These are phyloP conservation scores for Lasioglossum zephyrum DNA, from an alignment of 2,888 invertebrate genomes.

Conservation along the genomic window DNA sequence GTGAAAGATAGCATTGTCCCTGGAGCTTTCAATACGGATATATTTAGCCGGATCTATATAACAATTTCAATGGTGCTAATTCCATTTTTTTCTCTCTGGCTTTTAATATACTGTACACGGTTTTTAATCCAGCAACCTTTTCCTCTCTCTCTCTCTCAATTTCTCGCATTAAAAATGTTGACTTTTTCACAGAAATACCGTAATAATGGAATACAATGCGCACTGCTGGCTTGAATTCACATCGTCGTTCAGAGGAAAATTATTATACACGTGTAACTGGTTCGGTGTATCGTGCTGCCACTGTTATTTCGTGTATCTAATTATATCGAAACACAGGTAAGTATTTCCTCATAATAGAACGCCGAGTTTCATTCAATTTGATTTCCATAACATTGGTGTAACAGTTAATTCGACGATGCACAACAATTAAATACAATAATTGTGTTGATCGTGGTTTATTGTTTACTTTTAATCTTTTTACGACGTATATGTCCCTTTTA, in stretches of 20 bases:
- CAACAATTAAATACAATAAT: background rate
- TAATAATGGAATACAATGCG: background rate
- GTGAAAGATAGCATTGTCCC: conserved; percentile 62
- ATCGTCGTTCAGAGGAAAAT: background rate
- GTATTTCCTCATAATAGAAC: background rate
- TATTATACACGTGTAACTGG: background rate
- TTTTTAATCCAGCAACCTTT: background rate
- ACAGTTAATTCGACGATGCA: background rate
- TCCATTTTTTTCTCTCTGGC: conserved; percentile 38
- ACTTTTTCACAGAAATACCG: background rate
- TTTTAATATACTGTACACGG: background rate
- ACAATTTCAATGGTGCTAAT: conserved; percentile 62
- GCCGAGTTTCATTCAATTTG: background rate
- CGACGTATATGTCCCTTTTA: background rate
- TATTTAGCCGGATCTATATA: conserved; percentile 46
- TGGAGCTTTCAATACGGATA: conserved; percentile 42
- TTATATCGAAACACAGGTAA: background rate
- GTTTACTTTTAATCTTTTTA: background rate
- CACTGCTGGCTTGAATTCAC: background rate
- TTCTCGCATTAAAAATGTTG: background rate
- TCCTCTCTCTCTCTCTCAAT: background rate
- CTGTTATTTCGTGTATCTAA: background rate
- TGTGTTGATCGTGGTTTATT: background rate
- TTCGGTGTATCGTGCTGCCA: background rate
- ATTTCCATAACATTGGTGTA: background rate